Base-by-base conservation (phyloP, 2,888 invertebrate species). In the Hypselothyrea guttata region DNA sequence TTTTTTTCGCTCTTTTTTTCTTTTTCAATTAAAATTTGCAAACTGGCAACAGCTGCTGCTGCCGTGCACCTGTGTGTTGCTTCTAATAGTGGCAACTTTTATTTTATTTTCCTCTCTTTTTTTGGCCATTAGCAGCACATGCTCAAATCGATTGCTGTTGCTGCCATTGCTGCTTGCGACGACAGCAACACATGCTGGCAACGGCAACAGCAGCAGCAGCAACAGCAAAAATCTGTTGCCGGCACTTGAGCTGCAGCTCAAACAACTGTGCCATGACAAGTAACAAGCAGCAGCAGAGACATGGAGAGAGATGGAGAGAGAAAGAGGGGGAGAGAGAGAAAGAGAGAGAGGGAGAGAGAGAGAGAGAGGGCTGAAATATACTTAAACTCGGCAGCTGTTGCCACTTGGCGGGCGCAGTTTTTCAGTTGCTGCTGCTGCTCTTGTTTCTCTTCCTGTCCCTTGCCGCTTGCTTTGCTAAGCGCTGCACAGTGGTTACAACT, bases 1-100 rank as follows among this genome's bases (percentile, higher is more conserved):
- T 40, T 11, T 12, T 7, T 5, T 1, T 9, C 16, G 35, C 9
- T 35, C 15, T 13, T 37, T 16, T 13, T 37, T 22, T 3, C 22
- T 37, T 76, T 87, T 88, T 87, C 88, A 88, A 88, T 88, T 88
- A 88, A 88, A 88, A 86, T 47, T 69, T 76, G 85, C 76, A 71
- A 84, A 73, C 86, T 87, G 84, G 86, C 88, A 88, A 85, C 88
- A 87, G 86, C 78, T 77, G 78, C 71, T 86, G 87, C 49, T 58
- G 63, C 46, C 16, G 28, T 33, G 55, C 79, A 79, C 69, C 85
- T 77, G 84, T 57, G 63, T 35, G 52, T 45, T 35, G 9, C 63
- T 18, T 41, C 56, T 53, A 73, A 56, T 46, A 38, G 58, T 51
- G 56, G 59, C 46, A 46, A 37, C n/a, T 37, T 46, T n/a, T n/a